phyloP scores from a whole-genome alignment of 2,888 invertebrate genomes.

The Torymus texanus region DNA sequence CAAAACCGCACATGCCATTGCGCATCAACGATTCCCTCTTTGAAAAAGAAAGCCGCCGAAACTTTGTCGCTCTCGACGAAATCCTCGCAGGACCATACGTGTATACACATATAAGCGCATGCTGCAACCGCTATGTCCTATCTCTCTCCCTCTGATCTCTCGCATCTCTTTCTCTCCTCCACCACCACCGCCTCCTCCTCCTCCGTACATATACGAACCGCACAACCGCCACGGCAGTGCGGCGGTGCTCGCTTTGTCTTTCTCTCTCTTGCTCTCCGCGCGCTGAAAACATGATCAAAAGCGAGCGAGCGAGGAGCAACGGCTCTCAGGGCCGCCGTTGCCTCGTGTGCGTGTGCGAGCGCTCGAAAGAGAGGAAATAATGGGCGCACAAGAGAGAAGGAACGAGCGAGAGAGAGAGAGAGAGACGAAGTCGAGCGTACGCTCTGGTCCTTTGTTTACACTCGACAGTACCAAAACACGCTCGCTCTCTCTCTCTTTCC shows the following conservation, averaged over 20 bases:
- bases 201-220: too few relatives aligned
- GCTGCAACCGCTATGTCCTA: too few relatives aligned
- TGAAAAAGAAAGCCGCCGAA: too few relatives aligned
- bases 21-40: too few relatives aligned
- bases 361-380: neutral
- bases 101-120: too few relatives aligned
- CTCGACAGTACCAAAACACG: slow-evolving; percentile 41
- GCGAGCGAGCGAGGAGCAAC: neutral
- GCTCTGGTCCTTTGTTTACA: slow-evolving; percentile 42
- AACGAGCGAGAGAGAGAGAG: slow-evolving; percentile 7
- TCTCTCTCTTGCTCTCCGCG: neutral
- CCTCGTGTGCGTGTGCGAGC: slow-evolving; percentile 1
- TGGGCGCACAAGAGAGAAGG: slow-evolving; percentile 6
- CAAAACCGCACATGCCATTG: too few relatives aligned
- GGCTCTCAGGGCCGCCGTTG: neutral
- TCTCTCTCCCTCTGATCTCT: too few relatives aligned
- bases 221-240: too few relatives aligned
- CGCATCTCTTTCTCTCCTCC: too few relatives aligned
- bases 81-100: too few relatives aligned
- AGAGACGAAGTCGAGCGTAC: neutral
- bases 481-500: slow-evolving; percentile 4
- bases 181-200: too few relatives aligned
- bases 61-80: too few relatives aligned
- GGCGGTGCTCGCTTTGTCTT: neutral
- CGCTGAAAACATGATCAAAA: slow-evolving; percentile 31